Conservation (phyloP, 2,888 invertebrate genomes). For the Unio pictorum region DNA sequence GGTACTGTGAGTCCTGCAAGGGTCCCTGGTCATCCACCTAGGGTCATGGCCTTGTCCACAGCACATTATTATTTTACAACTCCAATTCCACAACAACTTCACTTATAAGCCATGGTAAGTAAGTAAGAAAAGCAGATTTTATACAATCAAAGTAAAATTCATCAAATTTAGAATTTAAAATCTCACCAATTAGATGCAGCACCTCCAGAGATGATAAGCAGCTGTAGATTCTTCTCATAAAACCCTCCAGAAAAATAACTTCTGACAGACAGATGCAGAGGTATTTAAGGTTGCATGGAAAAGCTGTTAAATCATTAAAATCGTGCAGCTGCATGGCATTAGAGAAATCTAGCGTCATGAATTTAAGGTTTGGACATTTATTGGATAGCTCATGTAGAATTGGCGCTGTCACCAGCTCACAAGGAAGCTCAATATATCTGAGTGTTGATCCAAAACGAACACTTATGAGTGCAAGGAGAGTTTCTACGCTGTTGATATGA, state of each 20-base stretch:
- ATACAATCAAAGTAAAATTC: not conserved
- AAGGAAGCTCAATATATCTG: slow-evolving; percentile 79
- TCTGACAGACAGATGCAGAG: slow-evolving; percentile 97
- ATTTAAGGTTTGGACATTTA: slow-evolving; percentile 75
- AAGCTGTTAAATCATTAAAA: slow-evolving; percentile 98
- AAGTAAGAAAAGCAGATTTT: no score
- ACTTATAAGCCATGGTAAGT: no score
- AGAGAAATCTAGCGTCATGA: slow-evolving; percentile 95
- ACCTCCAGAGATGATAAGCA: slow-evolving; percentile 98
- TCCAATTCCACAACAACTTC: no score
- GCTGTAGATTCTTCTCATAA: slow-evolving; percentile 99
- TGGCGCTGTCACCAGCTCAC: slow-evolving; percentile 95
- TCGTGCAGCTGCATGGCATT: slow-evolving; percentile 94
- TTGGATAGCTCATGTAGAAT: slow-evolving; percentile 96
- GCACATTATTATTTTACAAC: no score
- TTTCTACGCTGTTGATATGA: slow-evolving; percentile 88
- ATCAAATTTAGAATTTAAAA: not conserved
- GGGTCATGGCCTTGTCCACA: no score
- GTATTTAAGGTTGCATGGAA: slow-evolving; percentile 96
- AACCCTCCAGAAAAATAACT: slow-evolving; percentile 99
- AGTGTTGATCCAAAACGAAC: slow-evolving; percentile 73
- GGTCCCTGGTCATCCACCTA: no score
- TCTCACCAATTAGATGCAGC: slow-evolving; percentile 91
- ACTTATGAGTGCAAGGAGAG: slow-evolving; percentile 85
- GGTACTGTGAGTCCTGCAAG: no score